Conservation (phyloP, 2,888 invertebrate genomes). For the Diabrotica balteata region DNA sequence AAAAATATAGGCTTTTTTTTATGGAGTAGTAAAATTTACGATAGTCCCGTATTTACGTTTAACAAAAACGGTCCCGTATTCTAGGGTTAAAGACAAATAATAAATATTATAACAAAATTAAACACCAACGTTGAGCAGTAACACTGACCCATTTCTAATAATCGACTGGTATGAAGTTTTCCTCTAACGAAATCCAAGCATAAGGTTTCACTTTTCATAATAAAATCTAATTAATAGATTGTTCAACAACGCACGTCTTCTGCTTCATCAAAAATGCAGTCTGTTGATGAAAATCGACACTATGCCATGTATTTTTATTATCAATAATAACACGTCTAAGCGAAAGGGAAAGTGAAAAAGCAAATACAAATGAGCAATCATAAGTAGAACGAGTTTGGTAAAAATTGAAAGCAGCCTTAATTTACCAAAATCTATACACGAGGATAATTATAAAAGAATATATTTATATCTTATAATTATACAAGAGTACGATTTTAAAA, state of each 20-base stretch:
- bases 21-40: no score
- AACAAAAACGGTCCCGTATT: no score
- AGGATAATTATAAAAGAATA: no score
- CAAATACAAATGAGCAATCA: constrained; percentile 5
- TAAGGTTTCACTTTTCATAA: constrained; percentile 17
- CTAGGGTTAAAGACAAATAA: no score
- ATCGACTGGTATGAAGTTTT: background rate
- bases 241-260: constrained; percentile 15
- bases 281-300: constrained; percentile 16
- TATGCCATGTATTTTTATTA: constrained; percentile 22
- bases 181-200: background rate
- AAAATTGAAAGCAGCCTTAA: constrained; percentile 2
- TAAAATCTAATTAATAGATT: constrained; percentile 16
- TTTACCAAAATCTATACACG: no score
- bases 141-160: no score
- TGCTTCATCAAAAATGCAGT: constrained; percentile 15
- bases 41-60: no score
- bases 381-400: constrained; percentile 15
- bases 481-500: no score
- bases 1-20: no score
- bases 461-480: no score
- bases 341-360: constrained; percentile 20
- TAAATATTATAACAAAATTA: no score
- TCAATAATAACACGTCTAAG: constrained; percentile 22
- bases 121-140: no score